Base-by-base conservation (phyloP, 1,140 invertebrate genomes). In the Liolophura sinensis region DNA sequence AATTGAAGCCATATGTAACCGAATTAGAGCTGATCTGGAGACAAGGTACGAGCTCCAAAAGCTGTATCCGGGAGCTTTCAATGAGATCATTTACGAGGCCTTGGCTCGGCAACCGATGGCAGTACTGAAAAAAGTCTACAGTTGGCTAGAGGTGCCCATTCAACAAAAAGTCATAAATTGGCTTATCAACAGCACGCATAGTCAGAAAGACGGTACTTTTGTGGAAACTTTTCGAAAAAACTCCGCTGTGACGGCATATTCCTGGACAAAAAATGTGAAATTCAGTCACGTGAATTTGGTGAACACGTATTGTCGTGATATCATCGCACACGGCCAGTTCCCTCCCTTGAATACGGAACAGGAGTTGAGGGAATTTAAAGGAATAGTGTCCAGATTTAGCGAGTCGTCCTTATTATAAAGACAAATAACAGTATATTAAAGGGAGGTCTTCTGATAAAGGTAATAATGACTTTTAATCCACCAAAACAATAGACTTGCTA, bases 1-100 rank as follows among this genome's bases (percentile, higher is more conserved):
- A 6, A 40, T 40, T 40, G 3, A 40, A 40, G 15, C 49, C 0
- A 40, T 70, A 20, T 73, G 71, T 51, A 25, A 49, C n/a, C 50
- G 54, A 6, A 49, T 73, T 9, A 18, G 22, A 18, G 11, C 27
- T 5, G 71, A 73, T 31, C 16, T 73, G 1, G 4, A 58, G 7
- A 24, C 60, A 15, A 31, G 55, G 0, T 15, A 24, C 20, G 16
- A 40, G 0, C 7, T 70, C 1, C 40, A 22, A 18, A 49, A 48
- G 27, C 15, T 5, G 20, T 60, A 55, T 48, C 65, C 67, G 20
- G 61, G 57, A 6, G 31, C 64, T 51, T 24, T 72, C 20, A 14
- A 64, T 15, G 65, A 59, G 20, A 24, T 67, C 9, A 64, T 61
- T 6, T 72, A 72, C 40, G 71, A 72, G 48, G 71, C 69, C 46